Evolutionary conservation across 2,888 invertebrate genomes (phyloP).

Genomic region (Drosophila stalkeri): DNA sequence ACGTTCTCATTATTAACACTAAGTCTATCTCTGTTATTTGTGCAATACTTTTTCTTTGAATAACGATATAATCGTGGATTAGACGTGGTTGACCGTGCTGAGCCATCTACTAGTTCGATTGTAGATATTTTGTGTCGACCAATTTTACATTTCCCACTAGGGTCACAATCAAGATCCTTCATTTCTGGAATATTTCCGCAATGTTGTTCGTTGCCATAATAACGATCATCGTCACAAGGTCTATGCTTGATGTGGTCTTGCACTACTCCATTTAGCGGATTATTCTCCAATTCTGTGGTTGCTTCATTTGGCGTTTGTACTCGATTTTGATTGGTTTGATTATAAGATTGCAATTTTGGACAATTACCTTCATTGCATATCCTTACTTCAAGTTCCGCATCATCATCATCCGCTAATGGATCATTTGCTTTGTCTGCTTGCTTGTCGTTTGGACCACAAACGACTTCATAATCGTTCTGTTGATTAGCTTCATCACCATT

Average conservation of each 20-base stretch:
- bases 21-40: background rate
- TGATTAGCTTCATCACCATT: background rate
- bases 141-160: background rate
- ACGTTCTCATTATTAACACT: background rate
- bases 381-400: background rate
- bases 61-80: too few relatives aligned
- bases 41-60: background rate
- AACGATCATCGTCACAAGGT: background rate
- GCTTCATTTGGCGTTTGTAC: background rate
- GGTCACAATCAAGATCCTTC: background rate
- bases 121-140: background rate
- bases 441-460: too few relatives aligned
- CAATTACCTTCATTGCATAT: background rate
- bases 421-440: background rate
- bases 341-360: background rate
- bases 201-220: too few relatives aligned
- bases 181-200: slow-evolving; percentile 1
- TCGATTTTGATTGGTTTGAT: background rate
- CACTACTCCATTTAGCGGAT: background rate
- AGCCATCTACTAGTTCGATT: background rate
- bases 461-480: background rate
- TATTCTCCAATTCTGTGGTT: background rate
- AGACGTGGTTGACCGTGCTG: background rate
- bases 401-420: background rate
- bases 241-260: too few relatives aligned